These are phyloP conservation scores for Brachyptera risi DNA, from an alignment of 2,888 invertebrate genomes.

Conservation along the genomic window DNA sequence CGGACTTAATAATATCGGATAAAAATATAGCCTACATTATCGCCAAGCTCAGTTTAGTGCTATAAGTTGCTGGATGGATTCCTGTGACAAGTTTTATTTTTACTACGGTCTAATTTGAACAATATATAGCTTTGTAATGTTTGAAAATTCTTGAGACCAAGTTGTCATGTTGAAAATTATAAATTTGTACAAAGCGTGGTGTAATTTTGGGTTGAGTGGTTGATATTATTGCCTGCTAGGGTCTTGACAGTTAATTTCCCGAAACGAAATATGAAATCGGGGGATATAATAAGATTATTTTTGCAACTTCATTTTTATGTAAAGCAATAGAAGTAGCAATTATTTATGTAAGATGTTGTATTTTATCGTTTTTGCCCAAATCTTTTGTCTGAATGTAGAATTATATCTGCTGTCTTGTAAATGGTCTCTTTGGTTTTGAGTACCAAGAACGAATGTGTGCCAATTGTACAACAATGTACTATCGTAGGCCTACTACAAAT, in stretches of 20 bases:
- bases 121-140: constrained; percentile 34
- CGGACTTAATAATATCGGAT: constrained; percentile 30
- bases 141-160: constrained; percentile 28
- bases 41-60: constrained; percentile 33
- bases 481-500: constrained; percentile 24
- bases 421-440: constrained; percentile 11
- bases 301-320: constrained; percentile 25
- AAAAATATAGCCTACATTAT: constrained; percentile 23
- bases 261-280: constrained; percentile 24
- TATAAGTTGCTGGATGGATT: constrained; percentile 31
- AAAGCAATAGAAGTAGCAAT: constrained; percentile 25
- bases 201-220: constrained; percentile 33
- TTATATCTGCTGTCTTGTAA: constrained; percentile 3
- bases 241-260: constrained; percentile 20
- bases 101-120: constrained; percentile 35
- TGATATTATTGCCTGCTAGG: constrained; percentile 29
- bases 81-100: constrained; percentile 31
- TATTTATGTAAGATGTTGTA: constrained; percentile 20
- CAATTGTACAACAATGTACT: constrained; percentile 30
- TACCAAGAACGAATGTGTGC: constrained; percentile 30
- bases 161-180: constrained; percentile 28
- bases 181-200: constrained; percentile 35
- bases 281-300: constrained; percentile 27
- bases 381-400: constrained; percentile 22
- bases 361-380: constrained; percentile 12